Conservation (phyloP, 2,888 invertebrate genomes). For the Dicycla oo region DNA sequence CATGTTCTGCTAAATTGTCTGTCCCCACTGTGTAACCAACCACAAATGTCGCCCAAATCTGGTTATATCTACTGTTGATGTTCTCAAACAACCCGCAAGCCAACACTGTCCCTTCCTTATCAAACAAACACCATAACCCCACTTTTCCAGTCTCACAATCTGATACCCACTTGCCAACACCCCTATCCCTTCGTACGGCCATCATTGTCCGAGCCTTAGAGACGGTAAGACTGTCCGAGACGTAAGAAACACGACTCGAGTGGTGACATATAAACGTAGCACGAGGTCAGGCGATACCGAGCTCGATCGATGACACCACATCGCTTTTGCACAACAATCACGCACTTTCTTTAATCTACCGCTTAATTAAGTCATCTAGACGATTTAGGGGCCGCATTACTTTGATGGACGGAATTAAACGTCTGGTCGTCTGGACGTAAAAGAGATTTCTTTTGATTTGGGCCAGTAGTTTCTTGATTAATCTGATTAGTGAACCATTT, state of each 20-base stretch:
- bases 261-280: constrained; percentile 32
- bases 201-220: constrained; percentile 22
- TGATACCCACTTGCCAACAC: constrained; percentile 44
- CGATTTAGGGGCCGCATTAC: constrained; percentile 52
- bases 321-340: constrained; percentile 62
- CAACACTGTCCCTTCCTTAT: constrained; percentile 31
- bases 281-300: constrained; percentile 61
- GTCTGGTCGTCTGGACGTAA: constrained; percentile 32
- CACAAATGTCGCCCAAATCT: neutral
- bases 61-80: constrained; percentile 16
- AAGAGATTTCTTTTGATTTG: constrained; percentile 47
- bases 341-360: constrained; percentile 65
- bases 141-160: constrained; percentile 51
- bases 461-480: constrained; percentile 25
- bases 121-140: constrained; percentile 40
- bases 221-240: constrained; percentile 25
- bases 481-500: constrained; percentile 26
- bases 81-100: constrained; percentile 10
- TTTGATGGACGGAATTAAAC: constrained; percentile 51
- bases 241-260: constrained; percentile 33
- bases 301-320: constrained; percentile 67
- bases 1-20: neutral
- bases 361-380: constrained; percentile 59
- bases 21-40: neutral
- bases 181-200: constrained; percentile 18